These are phyloP conservation scores for Mythimna loreyi DNA, from an alignment of 2,888 invertebrate genomes.

Conservation along the genomic window DNA sequence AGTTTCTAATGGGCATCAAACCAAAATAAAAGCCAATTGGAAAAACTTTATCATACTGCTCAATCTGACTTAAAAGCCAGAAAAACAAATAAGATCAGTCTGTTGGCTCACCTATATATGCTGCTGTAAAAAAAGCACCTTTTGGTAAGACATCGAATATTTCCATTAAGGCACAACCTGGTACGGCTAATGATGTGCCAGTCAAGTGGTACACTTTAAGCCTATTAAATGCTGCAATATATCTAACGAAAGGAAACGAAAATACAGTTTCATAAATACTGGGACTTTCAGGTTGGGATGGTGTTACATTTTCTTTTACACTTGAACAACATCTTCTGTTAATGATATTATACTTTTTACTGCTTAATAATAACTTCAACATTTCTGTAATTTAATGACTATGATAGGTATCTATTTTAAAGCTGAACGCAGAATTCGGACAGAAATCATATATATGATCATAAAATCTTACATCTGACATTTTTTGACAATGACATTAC, in stretches of 20 bases:
- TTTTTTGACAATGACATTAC: too few species aligned
- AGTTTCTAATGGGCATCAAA: too few species aligned
- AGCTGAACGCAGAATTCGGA: background rate
- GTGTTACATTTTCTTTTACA: conserved; percentile 26
- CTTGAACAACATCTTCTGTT: conserved; percentile 42
- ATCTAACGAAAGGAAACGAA: conserved; percentile 83
- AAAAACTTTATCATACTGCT: background rate
- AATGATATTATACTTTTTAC: conserved; percentile 12
- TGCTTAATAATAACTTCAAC: conserved; percentile 41
- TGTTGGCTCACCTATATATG: conserved; percentile 80
- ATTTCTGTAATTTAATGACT: conserved; percentile 14
- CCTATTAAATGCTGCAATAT: conserved; percentile 87
- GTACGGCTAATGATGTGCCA: conserved; percentile 81
- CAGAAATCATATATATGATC: too few species aligned
- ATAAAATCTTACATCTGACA: too few species aligned
- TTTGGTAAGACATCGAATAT: conserved; percentile 75
- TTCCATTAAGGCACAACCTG: conserved; percentile 83
- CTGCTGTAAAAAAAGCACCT: conserved; percentile 73
- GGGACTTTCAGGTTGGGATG: conserved; percentile 19
- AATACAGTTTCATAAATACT: conserved; percentile 82
- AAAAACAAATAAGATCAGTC: background rate
- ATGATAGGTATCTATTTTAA: too few species aligned
- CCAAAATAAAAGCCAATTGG: background rate
- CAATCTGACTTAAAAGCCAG: background rate
- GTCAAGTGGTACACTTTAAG: conserved; percentile 89